Base-by-base conservation (phyloP, 2,888 invertebrate genomes). In the Cinara cedri region DNA sequence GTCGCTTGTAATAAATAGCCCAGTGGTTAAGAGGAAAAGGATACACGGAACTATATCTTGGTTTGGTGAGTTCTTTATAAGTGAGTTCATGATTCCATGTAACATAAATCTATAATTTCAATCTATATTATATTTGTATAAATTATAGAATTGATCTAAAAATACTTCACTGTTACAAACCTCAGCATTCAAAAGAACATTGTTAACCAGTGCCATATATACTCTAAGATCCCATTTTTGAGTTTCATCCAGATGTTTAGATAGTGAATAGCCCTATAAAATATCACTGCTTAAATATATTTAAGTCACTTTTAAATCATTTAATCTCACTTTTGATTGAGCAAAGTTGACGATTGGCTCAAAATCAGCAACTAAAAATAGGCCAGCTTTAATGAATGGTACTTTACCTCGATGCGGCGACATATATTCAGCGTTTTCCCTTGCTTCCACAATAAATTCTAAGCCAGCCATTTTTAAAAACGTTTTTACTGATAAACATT, bases 391-490 rank as follows among this genome's bases (percentile, higher is more conserved):
- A 80, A 98, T 91, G 84, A 98, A 96, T 0, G 98, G 98, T 0
- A 98, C 91, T 83, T 92, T 90, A 0, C 96, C 96, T 89, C 89
- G 88, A 8, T 95, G 93, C 0, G 98, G 98, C 0, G 98, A 97
- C 95, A 98, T 98, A 85, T 93, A 93, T 85, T 98, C 97, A 0
- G 98, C 97, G 87, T 99, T 99, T 84, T 92, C 90, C 82, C 93
- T 88, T 84, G 92, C 91, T 83, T 94, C 93, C 8, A 96, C 90
- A 83, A 90, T 89, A 85, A 92, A 97, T 0, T 92, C 91, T 0
- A 98, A 88, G 78, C 91, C 90, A 85, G 95, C 95, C 94, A 98
- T 97, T 88, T 94, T 93, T 26, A 99, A 87, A 85, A 93, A 97
- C 0, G 97, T 93, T 85, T 97, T 95, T 0, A 96, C 96, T 2